Base-by-base conservation (phyloP, 2,797 vertebrate genomes). In the Sebastes minor region DNA sequence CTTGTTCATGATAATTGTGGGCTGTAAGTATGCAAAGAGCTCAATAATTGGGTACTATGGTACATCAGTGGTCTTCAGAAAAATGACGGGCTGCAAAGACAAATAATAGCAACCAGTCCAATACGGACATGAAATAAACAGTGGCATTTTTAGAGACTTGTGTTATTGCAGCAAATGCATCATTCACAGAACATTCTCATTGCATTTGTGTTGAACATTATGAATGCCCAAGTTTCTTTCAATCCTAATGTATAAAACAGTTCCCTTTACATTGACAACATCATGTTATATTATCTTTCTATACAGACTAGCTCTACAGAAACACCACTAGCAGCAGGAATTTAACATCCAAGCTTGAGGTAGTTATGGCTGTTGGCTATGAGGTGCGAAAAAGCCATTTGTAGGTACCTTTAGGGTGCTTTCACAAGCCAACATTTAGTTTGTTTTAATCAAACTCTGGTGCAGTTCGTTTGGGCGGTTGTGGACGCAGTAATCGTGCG, bases 281-380 rank as follows among this genome's bases (percentile, higher is more conserved):
- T n/a, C 6, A 46, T 49, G 11, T 66, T 18, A 7, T 57, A 28
- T 23, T 42, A 7, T 22, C 3, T 28, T 49, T 78, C 25, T 52
- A 12, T 12, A n/a, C 4, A 60, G 25, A 56, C 2, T 6, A 7
- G 11, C 13, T 69, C 10, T 49, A 63, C 28, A 73, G 35, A 76
- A 73, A 77, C 23, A 20, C 12, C 32, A 66, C 27, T 2, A 27
- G 32, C 28, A 23, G 5, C 8, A 63, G 70, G 64, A 82, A 80
- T 75, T 25, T 79, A 79, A 74, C 70, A 83, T 20, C 20, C 11
- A 61, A 5, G 69, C 38, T 76, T 11, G 11, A 72, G 53, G 35
- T 38, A 70, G 52, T 35, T 38, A 13, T 8, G 16, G 7, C 20
- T 2, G 23, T 20, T 78, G 7, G 11, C 59, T 71, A 13, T 12